Conservation (phyloP, 1,140 invertebrate genomes). For the Rhyacophila brunnea region DNA sequence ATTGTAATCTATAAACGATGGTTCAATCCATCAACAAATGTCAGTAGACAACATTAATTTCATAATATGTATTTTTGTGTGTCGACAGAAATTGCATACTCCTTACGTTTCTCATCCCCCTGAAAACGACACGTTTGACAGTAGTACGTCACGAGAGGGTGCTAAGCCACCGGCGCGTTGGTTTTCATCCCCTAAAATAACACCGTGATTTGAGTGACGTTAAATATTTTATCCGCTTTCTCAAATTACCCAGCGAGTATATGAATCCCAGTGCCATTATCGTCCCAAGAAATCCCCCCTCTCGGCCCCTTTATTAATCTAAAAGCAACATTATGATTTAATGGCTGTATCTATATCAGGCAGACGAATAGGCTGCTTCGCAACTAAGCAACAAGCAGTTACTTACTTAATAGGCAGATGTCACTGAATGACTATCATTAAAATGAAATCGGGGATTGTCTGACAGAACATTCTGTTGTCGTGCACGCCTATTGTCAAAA, state of each 20-base stretch:
- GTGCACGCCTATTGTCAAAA: no score
- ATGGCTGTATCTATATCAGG: no score
- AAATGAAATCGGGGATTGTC: no score
- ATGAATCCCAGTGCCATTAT: slow-evolving; percentile 11
- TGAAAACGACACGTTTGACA: neutral
- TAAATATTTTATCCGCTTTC: slow-evolving; percentile 21
- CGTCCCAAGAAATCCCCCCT: neutral
- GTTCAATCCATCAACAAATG: no score
- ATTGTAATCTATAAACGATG: no score
- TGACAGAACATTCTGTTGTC: no score
- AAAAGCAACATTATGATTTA: neutral
- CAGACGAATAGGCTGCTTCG: neutral
- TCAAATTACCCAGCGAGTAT: slow-evolving; percentile 14
- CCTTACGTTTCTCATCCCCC: neutral
- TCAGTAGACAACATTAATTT: no score
- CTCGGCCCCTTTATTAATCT: neutral
- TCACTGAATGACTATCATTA: no score
- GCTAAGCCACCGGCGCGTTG: neutral
- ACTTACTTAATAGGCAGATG: no score
- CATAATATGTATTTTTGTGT: no score
- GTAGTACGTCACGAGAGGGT: neutral
- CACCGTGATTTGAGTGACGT: slow-evolving; percentile 8
- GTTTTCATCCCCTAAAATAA: neutral
- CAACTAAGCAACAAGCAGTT: neutral
- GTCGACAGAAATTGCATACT: no score